Base-by-base conservation (phyloP, 2,113 vertebrate species). In the Pogonocichla stellata region DNA sequence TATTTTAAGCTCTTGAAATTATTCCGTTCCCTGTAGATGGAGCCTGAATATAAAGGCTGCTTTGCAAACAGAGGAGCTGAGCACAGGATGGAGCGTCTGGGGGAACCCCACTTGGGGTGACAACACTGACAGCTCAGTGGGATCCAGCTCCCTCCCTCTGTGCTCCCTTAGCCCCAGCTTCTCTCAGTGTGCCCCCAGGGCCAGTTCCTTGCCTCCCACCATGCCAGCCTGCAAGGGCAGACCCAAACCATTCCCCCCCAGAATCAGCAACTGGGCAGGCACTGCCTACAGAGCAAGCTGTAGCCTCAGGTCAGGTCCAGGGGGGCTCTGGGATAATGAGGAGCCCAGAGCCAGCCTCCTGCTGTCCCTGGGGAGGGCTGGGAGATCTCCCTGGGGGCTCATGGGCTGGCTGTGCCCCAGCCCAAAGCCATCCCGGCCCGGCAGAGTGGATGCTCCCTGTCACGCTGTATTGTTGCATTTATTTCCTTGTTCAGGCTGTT, bases 1-100 rank as follows among this genome's bases (percentile, higher is more conserved):
- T 93, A 91, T 96, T 96, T 97, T 97, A 95, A 96, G 94, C 81
- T 84, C 87, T 67, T 61, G 77, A 95, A 96, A 93, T 92, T 87
- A 96, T 85, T 96, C 86, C 0, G 4, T 92, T 96, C 96, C 95
- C 91, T 78, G 77, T 94, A 95, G 97, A 95, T 78, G 83, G 87
- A 92, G 87, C 81, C 53, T 79, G 95, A 92, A 94, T 93, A 85
- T 85, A 90, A 92, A 90, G 64, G 51, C 90, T 70, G 65, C 79
- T 81, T 53, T 88, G 90, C 62, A 72, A 94, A 80, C 0, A 61
- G 87, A 84, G 58, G 74, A 77, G 82, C 66, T 9, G 42, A 92
- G 51, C 6, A 3, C 1, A 1, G 67, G 82, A 48, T 73, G 3
- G 8, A 87, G 81, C 36, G 62, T 16, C 36, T 51, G 24, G 79